A percentile compares a stretch with the other conserved stretches of the same genome.
phyloP scores from a whole-genome alignment of 2,797 vertebrate species.

The Rhinogobio ventralis region DNA sequence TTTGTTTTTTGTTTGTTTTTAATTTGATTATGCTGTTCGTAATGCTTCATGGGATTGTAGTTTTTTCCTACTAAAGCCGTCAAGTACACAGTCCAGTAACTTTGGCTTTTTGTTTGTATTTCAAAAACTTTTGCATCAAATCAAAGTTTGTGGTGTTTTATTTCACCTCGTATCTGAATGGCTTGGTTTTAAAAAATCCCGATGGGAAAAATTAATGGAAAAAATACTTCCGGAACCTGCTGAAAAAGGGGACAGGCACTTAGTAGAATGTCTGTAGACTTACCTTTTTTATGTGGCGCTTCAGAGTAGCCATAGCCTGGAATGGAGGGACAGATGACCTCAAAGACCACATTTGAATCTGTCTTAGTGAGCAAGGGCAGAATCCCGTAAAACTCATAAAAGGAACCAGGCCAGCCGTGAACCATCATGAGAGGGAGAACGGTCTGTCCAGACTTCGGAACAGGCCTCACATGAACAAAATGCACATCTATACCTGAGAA shows the following conservation, averaged over 20 bases:
- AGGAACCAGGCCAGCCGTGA: constrained; percentile 91
- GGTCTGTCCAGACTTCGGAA: constrained; percentile 67
- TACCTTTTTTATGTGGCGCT: constrained; percentile 84
- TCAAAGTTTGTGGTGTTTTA: neutral
- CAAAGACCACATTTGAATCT: constrained; percentile 75
- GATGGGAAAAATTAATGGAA: neutral
- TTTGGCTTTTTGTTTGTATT: neutral
- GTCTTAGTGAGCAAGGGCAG: constrained; percentile 83
- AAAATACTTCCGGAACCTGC: neutral
- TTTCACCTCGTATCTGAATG: neutral
- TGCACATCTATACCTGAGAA: constrained; percentile 85
- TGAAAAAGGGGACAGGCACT: neutral
- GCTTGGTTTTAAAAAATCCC: neutral
- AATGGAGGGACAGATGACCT: constrained; percentile 91
- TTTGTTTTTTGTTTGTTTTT: too few species aligned
- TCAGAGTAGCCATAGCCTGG: constrained; percentile 91
- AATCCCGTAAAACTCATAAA: constrained; percentile 91
- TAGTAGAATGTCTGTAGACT: neutral
- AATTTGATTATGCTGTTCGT: too few species aligned
- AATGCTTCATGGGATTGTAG: too few species aligned
- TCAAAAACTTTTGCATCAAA: neutral
- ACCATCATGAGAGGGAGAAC: constrained; percentile 85
- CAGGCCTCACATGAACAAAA: constrained; percentile 84
- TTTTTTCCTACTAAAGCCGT: neutral
- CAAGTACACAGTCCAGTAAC: neutral